These are phyloP conservation scores for Eristalis pertinax DNA, from an alignment of 2,888 invertebrate genomes.

Conservation along the genomic window DNA sequence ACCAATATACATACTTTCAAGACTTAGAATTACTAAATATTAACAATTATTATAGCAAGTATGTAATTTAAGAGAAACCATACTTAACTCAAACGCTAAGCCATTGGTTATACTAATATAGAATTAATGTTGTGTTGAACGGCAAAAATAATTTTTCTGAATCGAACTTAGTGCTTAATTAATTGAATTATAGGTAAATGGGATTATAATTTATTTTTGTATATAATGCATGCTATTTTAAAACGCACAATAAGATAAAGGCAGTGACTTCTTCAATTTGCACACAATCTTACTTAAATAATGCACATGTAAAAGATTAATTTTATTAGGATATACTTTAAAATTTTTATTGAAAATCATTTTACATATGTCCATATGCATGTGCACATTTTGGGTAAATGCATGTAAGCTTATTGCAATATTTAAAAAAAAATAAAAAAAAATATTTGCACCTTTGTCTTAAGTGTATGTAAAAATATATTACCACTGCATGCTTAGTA, in stretches of 20 bases:
- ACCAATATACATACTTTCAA: conserved; percentile 33
- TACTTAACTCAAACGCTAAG: neutral
- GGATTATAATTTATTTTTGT: neutral
- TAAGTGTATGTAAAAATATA: neutral
- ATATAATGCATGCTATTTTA: neutral
- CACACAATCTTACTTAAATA: too few species aligned
- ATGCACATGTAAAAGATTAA: too few species aligned
- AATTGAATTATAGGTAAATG: conserved; percentile 57
- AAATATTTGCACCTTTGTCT: neutral
- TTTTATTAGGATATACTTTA: too few species aligned
- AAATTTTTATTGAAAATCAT: too few species aligned
- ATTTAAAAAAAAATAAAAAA: neutral
- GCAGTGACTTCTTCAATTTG: too few species aligned
- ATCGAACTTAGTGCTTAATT: neutral
- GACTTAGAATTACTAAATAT: conserved; percentile 26
- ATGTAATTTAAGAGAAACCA: neutral
- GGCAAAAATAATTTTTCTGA: conserved; percentile 19
- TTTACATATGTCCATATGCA: neutral
- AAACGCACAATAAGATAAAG: too few species aligned
- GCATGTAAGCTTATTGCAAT: too few species aligned
- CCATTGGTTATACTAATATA: neutral
- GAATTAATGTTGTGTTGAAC: conserved; percentile 18
- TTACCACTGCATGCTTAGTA: neutral
- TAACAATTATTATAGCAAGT: conserved; percentile 4
- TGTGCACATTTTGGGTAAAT: too few species aligned